Evolutionary conservation across 2,113 vertebrate genomes (phyloP).

Genomic region (Ivindomyrus marchei): DNA sequence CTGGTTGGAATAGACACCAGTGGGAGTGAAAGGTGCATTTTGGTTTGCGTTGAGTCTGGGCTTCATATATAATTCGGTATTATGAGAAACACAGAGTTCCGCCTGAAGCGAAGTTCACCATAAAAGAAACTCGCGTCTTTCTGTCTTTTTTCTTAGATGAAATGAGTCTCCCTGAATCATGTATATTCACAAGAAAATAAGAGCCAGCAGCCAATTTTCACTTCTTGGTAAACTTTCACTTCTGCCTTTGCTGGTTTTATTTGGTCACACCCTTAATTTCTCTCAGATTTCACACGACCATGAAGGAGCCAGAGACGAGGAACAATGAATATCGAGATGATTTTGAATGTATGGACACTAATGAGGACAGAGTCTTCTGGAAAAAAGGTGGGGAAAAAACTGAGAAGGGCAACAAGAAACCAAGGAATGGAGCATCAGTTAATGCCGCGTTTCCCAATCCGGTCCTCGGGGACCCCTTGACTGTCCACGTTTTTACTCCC

Average conservation of each 20-base stretch:
- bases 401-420: not conserved
- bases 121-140: not conserved
- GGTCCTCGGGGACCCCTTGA: not conserved
- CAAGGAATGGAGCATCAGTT: not conserved
- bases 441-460: not conserved
- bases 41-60: not conserved
- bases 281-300: not conserved
- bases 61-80: not conserved
- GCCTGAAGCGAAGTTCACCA: not conserved
- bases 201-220: not conserved
- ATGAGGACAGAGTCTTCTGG: constrained; percentile 34
- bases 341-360: constrained; percentile 18
- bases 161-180: not conserved
- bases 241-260: not conserved
- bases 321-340: constrained; percentile 30
- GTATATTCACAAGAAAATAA: not conserved
- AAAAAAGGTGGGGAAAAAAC: constrained; percentile 22
- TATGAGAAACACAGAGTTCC: not conserved
- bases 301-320: constrained; percentile 6
- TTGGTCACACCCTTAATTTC: not conserved
- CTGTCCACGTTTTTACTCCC: not conserved
- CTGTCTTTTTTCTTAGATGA: not conserved
- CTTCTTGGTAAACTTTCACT: not conserved
- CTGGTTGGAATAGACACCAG: not conserved
- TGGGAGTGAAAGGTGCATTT: not conserved